phyloP scores from a whole-genome alignment of 2,888 invertebrate species.

The Scaptomyza reducta region DNA sequence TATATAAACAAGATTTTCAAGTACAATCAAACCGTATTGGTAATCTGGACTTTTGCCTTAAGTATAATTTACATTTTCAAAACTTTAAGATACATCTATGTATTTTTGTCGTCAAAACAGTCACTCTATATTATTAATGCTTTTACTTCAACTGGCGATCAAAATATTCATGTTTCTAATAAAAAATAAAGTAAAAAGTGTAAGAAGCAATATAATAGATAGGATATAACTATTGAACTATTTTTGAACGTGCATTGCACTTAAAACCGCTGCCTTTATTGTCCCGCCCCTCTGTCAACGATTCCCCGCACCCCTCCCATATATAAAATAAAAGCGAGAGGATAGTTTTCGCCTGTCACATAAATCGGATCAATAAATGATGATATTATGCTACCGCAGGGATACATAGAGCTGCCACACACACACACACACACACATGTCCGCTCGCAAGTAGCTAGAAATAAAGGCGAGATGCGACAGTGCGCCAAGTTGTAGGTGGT shows the following conservation, averaged over 20 bases:
- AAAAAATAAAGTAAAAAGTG: not conserved
- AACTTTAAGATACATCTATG: no score
- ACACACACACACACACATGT: conserved; percentile 33
- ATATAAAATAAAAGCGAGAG: conserved; percentile 59
- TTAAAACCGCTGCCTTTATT: conserved; percentile 40
- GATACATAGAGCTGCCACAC: conserved; percentile 75
- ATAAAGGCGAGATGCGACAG: conserved; percentile 24
- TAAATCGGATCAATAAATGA: conserved; percentile 83
- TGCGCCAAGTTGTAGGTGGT: conserved; percentile 78
- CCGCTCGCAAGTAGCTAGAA: conserved; percentile 20
- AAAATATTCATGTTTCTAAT: not conserved
- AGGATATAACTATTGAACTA: not conserved
- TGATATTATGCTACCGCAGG: conserved; percentile 82
- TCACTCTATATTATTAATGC: no score
- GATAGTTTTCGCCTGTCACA: conserved; percentile 80
- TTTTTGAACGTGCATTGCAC: not conserved
- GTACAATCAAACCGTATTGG: no score
- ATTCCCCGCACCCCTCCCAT: not conserved
- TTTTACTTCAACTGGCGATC: no score
- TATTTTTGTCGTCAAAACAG: no score
- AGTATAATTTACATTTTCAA: no score
- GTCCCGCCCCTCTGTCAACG: not conserved
- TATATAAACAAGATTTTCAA: no score
- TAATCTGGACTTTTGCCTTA: no score
- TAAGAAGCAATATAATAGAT: not conserved